Evolutionary conservation across 2,888 invertebrate species (phyloP).

Genomic region (Nesidiocoris tenuis): DNA sequence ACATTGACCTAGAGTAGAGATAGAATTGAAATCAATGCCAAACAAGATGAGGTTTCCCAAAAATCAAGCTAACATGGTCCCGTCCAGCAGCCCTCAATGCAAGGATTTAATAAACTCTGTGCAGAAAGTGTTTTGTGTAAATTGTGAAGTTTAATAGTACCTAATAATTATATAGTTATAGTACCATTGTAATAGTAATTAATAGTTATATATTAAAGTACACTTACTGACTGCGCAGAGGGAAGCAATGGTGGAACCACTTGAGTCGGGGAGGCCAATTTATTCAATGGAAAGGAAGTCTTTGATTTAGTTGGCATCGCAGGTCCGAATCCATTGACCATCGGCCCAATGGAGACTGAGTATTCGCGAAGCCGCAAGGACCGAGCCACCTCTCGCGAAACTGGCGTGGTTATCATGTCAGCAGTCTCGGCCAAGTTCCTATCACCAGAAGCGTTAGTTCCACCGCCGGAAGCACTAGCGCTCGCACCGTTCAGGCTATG

Average conservation of each 20-base stretch:
- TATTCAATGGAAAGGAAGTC: not conserved
- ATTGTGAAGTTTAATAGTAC: too few relatives aligned
- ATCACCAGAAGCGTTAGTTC: too few relatives aligned
- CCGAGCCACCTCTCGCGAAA: not conserved
- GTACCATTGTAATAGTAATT: too few relatives aligned
- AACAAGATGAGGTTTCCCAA: too few relatives aligned
- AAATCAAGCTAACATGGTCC: too few relatives aligned
- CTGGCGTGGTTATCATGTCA: not conserved
- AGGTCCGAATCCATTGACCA: constrained; percentile 39
- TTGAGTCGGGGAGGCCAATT: not conserved
- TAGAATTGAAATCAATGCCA: too few relatives aligned
- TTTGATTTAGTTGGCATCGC: not conserved
- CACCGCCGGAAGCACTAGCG: not conserved
- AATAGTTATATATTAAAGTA: not conserved
- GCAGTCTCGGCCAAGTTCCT: not conserved
- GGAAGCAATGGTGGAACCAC: not conserved
- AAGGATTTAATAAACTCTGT: too few relatives aligned
- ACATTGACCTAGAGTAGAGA: constrained; percentile 7
- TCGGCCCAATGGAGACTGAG: constrained; percentile 21
- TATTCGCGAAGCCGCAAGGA: constrained; percentile 11
- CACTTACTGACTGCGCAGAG: not conserved
- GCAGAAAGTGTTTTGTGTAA: too few relatives aligned
- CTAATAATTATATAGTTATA: too few relatives aligned
- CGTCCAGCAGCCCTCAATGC: too few relatives aligned
- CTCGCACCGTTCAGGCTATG: constrained; percentile 1